A percentile compares a stretch with the other conserved stretches of the same genome.
These are phyloP conservation scores for Syngnathus scovelli DNA, from an alignment of 2,113 vertebrate species.

Conservation along the genomic window DNA sequence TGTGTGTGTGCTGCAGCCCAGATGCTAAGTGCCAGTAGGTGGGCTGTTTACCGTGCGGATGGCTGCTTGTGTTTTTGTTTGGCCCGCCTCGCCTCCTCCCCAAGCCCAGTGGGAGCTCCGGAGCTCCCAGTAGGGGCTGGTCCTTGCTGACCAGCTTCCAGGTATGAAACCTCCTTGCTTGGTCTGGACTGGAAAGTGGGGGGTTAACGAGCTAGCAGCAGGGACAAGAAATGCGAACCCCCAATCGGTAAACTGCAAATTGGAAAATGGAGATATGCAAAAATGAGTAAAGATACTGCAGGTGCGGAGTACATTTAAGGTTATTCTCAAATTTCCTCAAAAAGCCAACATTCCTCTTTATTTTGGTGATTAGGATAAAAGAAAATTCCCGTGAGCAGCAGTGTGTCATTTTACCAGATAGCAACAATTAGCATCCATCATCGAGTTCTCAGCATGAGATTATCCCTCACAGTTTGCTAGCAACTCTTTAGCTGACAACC, in stretches of 20 bases:
- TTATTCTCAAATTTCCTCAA: neutral
- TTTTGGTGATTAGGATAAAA: neutral
- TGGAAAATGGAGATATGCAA: conserved; percentile 34
- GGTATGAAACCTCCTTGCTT: conserved; percentile 57
- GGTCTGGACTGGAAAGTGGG: conserved; percentile 42
- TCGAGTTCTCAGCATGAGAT: neutral
- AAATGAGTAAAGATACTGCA: conserved; percentile 4
- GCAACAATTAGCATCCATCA: conserved; percentile 1
- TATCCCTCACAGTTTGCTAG: neutral
- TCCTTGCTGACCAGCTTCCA: conserved; percentile 61
- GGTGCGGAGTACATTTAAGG: conserved; percentile 1
- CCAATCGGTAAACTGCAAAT: conserved; percentile 47
- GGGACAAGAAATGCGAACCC: conserved; percentile 58
- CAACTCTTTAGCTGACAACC: neutral
- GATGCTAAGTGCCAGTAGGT: conserved; percentile 64
- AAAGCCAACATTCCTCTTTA: neutral
- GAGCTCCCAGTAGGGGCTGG: conserved; percentile 42
- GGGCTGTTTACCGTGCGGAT: conserved; percentile 68
- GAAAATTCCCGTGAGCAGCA: neutral
- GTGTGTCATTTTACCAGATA: neutral
- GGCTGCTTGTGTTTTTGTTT: conserved; percentile 72
- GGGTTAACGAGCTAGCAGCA: conserved; percentile 71
- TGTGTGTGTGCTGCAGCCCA: conserved; percentile 52
- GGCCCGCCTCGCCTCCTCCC: conserved; percentile 61
- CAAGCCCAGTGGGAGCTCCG: conserved; percentile 41